These are phyloP conservation scores for Drosophila siamana DNA, from an alignment of 2,888 invertebrate genomes.

Conservation along the genomic window DNA sequence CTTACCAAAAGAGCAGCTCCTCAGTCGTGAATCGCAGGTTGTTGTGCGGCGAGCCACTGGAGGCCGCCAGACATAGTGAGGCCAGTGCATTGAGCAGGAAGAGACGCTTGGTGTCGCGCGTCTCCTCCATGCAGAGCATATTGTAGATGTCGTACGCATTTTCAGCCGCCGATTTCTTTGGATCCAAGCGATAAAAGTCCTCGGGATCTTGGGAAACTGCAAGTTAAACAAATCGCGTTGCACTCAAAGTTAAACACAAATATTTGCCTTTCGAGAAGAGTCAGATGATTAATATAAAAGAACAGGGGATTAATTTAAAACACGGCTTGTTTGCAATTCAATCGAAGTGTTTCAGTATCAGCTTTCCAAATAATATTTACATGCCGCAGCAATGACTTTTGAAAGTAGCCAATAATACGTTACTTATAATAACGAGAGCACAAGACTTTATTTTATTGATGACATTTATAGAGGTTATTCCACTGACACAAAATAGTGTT, in stretches of 20 bases:
- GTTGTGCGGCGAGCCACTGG: conserved; percentile 58
- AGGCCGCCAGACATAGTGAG: conserved; percentile 87
- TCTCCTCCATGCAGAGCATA: conserved; percentile 86
- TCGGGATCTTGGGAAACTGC: conserved; percentile 86
- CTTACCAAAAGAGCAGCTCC: conserved; percentile 92
- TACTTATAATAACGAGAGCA: no score
- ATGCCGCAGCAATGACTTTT: no score
- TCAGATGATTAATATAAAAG: no score
- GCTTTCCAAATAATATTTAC: no score
- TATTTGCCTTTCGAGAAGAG: no score
- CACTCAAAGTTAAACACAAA: background rate
- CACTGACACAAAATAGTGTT: no score
- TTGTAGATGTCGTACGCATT: conserved; percentile 89
- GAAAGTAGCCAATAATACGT: no score
- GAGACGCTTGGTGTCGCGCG: conserved; percentile 92
- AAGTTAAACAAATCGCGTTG: background rate
- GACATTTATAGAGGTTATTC: no score
- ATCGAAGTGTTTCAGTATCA: no score
- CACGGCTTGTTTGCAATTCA: no score
- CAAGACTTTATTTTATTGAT: no score
- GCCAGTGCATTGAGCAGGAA: conserved; percentile 95
- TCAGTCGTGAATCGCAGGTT: conserved; percentile 90
- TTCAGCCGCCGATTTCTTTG: conserved; percentile 87
- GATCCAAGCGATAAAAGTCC: conserved; percentile 89
- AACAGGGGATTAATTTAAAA: no score